A percentile compares a stretch with the other conserved stretches of the same genome.
Conservation (phyloP, 2,888 invertebrate species). For the Drosophila fulvimacula region DNA sequence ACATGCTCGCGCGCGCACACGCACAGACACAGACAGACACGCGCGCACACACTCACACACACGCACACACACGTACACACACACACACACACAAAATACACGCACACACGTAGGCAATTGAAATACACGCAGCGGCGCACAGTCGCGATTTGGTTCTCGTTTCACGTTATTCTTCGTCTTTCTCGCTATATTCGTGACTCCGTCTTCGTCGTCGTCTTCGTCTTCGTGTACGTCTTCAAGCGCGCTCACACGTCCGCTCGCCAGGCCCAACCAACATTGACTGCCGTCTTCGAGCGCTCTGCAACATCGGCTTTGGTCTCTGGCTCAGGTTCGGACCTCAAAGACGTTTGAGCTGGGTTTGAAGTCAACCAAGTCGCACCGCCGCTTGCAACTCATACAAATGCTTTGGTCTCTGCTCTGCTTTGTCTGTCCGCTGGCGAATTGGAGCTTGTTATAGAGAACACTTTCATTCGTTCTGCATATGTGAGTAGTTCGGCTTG, state of each 20-base stretch:
- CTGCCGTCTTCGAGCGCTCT: slow-evolving; percentile 67
- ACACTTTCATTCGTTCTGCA: slow-evolving; percentile 80
- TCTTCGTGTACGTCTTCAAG: slow-evolving; percentile 31
- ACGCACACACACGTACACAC: slow-evolving; percentile 17
- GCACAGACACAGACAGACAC: slow-evolving; percentile 17
- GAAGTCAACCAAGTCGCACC: slow-evolving; percentile 58
- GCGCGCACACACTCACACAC: slow-evolving; percentile 13
- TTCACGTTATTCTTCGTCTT: slow-evolving; percentile 38
- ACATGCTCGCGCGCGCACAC: slow-evolving; percentile 59
- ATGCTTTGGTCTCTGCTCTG: slow-evolving; percentile 21
- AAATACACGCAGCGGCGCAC: neutral
- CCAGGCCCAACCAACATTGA: slow-evolving; percentile 77
- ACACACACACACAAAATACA: slow-evolving; percentile 14
- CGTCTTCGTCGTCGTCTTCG: slow-evolving; percentile 18
- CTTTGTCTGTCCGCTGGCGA: slow-evolving; percentile 43
- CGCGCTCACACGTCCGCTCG: slow-evolving; percentile 75
- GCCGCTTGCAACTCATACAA: slow-evolving; percentile 57
- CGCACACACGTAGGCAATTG: slow-evolving; percentile 9
- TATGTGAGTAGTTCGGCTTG: slow-evolving; percentile 50
- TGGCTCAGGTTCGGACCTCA: slow-evolving; percentile 27
- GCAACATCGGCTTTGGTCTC: slow-evolving; percentile 71
- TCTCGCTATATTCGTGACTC: slow-evolving; percentile 32
- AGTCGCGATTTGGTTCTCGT: slow-evolving; percentile 42
- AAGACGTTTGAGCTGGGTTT: slow-evolving; percentile 74
- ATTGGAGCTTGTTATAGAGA: slow-evolving; percentile 63